Evolutionary conservation across 2,113 vertebrate genomes (phyloP).

Genomic region (Aplodontia rufa): DNA sequence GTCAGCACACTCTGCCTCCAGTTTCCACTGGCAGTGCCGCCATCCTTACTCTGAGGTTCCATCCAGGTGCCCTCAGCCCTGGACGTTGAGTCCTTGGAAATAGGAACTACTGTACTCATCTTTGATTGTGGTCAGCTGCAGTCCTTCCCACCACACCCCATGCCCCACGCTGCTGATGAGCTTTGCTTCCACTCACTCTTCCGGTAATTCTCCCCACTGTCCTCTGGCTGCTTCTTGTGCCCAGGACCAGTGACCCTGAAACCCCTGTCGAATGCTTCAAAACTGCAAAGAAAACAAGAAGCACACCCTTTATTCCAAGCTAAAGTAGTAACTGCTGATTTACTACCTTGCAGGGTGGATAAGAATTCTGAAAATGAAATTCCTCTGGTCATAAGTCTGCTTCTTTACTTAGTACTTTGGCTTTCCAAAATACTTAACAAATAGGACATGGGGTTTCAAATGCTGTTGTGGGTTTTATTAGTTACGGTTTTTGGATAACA

Average conservation of each 20-base stretch:
- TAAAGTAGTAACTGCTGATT: not conserved
- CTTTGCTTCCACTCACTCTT: not conserved
- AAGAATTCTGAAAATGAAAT: not conserved
- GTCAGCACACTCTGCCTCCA: no score
- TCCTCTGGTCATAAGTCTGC: not conserved
- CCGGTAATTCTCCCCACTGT: not conserved
- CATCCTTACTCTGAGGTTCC: no score
- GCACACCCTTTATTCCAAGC: not conserved
- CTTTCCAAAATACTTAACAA: conserved; percentile 55
- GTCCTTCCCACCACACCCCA: not conserved
- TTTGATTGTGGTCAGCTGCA: no score
- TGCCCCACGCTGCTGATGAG: no score
- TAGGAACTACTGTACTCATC: no score
- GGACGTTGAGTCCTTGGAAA: no score
- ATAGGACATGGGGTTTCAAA: conserved; percentile 61
- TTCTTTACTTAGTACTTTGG: not conserved
- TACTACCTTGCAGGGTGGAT: not conserved
- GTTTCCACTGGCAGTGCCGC: no score
- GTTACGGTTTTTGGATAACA: conserved; percentile 55
- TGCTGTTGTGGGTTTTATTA: conserved; percentile 63
- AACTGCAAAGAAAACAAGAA: not conserved
- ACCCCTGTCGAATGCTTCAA: not conserved
- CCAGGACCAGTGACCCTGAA: not conserved
- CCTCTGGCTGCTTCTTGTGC: not conserved
- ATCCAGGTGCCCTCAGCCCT: no score